Percentiles rank a stretch among this genome's conserved stretches.
Conservation (phyloP, 2,888 invertebrate species). For the Morpho deidamia region DNA sequence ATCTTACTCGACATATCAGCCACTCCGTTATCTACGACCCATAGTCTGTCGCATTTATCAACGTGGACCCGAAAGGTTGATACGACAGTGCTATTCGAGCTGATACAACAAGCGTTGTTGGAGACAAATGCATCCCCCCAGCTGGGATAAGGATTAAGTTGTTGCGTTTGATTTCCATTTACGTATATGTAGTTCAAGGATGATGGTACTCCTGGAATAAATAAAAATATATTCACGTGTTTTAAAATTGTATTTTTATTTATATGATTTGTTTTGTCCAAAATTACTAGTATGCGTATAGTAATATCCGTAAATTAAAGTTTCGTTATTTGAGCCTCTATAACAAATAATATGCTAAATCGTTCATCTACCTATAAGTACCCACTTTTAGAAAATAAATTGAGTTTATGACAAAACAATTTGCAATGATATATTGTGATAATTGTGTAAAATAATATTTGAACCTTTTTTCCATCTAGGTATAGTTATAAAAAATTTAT, state of each 20-base stretch:
- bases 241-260: too few species aligned
- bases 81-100: slow-evolving; percentile 77
- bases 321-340: too few species aligned
- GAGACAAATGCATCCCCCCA: slow-evolving; percentile 87
- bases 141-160: slow-evolving; percentile 84
- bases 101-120: slow-evolving; percentile 38
- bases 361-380: too few species aligned
- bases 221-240: not conserved
- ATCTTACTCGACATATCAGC: slow-evolving; percentile 81
- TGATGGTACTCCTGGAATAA: slow-evolving; percentile 44
- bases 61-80: slow-evolving; percentile 84
- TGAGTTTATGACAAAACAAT: not conserved
- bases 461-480: slow-evolving; percentile 82
- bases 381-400: too few species aligned
- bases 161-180: slow-evolving; percentile 79
- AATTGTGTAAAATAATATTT: not conserved
- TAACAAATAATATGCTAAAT: too few species aligned
- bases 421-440: not conserved
- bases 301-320: too few species aligned
- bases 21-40: slow-evolving; percentile 88
- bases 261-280: too few species aligned
- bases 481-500: slow-evolving; percentile 82
- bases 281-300: too few species aligned
- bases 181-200: slow-evolving; percentile 75
- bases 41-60: slow-evolving; percentile 85